phyloP scores from a whole-genome alignment of 2,888 invertebrate genomes.

The Drosophila conformis region DNA sequence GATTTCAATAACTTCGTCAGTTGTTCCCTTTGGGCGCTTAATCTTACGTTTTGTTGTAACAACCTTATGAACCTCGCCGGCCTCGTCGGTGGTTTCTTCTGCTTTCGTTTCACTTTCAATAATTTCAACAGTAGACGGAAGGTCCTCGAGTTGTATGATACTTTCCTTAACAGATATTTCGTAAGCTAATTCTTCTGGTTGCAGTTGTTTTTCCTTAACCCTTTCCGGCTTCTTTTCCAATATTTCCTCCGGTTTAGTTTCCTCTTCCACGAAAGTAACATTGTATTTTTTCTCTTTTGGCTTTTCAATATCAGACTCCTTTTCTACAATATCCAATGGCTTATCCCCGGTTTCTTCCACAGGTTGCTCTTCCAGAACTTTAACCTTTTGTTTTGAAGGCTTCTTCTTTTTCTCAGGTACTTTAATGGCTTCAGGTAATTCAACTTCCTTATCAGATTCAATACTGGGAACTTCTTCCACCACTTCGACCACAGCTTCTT shows the following conservation, averaged over 20 bases:
- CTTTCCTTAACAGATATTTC: constrained; percentile 56
- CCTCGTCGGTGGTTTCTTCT: constrained; percentile 84
- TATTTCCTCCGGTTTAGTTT: constrained; percentile 19
- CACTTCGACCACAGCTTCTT: constrained; percentile 37
- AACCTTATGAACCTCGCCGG: constrained; percentile 84
- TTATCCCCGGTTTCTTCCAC: constrained; percentile 28
- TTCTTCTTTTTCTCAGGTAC: constrained; percentile 55
- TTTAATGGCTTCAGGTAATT: constrained; percentile 32
- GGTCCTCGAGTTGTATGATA: constrained; percentile 40
- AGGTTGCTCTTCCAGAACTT: constrained; percentile 85
- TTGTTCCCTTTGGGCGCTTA: constrained; percentile 83
- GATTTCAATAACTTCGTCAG: constrained; percentile 84
- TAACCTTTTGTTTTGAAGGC: constrained; percentile 66
- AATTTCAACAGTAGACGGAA: constrained; percentile 73
- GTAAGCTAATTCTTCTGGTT: constrained; percentile 32
- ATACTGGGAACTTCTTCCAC: constrained; percentile 67
- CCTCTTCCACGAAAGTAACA: constrained; percentile 47
- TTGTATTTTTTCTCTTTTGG: constrained; percentile 61
- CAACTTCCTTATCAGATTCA: constrained; percentile 41
- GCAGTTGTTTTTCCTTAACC: constrained; percentile 21
- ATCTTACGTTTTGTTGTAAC: constrained; percentile 84
- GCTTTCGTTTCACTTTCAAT: constrained; percentile 84
- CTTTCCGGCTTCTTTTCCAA: constrained; percentile 31
- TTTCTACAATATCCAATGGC: constrained; percentile 35
- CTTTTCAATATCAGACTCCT: constrained; percentile 64